A percentile compares a stretch with the other conserved stretches of the same genome.
Conservation (phyloP, 2,797 vertebrate species). For the Pseudochirops cupreus region DNA sequence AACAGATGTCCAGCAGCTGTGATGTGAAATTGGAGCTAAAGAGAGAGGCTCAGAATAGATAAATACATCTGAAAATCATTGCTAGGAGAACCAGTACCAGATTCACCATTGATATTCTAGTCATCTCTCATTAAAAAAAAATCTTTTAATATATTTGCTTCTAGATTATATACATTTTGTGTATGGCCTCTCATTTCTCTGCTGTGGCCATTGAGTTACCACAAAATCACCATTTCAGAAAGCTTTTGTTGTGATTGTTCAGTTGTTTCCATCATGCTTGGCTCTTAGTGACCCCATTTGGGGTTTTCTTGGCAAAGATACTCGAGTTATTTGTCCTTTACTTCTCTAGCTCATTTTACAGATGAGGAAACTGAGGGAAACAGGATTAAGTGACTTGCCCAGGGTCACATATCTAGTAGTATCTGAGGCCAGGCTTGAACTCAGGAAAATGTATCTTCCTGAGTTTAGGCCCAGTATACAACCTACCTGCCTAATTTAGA, state of each 20-base stretch:
- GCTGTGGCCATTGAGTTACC: background rate
- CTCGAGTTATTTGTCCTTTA: background rate
- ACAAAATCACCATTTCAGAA: background rate
- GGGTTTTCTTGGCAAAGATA: background rate
- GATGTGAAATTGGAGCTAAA: background rate
- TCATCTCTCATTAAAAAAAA: background rate
- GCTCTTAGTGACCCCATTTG: background rate
- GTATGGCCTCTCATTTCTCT: background rate
- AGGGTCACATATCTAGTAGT: too few relatives aligned
- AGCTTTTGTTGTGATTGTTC: background rate
- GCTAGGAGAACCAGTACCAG: background rate
- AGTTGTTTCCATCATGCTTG: background rate
- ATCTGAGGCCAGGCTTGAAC: too few relatives aligned
- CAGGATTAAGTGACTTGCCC: background rate
- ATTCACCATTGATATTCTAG: background rate
- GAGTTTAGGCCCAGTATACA: too few relatives aligned
- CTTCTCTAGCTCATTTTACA: background rate
- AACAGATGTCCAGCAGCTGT: background rate
- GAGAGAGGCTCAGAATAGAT: background rate
- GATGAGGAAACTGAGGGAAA: background rate
- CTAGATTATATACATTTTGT: background rate
- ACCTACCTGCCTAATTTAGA: background rate
- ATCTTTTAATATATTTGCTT: background rate
- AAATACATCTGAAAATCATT: background rate
- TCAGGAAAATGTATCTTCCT: too few relatives aligned